phyloP scores from a whole-genome alignment of 2,113 vertebrate genomes.

The Salvator merianae region DNA sequence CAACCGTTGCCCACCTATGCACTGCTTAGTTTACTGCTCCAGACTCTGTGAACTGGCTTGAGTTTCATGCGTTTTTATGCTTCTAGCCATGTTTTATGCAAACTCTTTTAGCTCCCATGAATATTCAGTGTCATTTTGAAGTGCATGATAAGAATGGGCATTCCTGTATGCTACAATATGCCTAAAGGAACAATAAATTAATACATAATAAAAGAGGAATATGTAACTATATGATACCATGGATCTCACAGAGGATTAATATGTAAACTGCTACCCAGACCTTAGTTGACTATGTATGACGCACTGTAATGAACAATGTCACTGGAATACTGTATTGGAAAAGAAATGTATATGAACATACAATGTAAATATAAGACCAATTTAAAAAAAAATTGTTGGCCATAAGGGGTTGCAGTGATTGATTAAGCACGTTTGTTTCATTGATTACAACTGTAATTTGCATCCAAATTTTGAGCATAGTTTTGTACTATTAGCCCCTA shows the following conservation, averaged over 20 bases:
- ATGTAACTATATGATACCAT: no score
- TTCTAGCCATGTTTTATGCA: neutral
- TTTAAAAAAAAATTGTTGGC: no score
- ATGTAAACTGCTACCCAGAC: no score
- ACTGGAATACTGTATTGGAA: no score
- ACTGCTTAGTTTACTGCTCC: neutral
- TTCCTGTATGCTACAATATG: neutral
- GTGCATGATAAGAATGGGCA: neutral
- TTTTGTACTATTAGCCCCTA: conserved; percentile 40
- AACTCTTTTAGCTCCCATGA: neutral
- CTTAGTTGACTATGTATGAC: no score
- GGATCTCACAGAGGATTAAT: no score
- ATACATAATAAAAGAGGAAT: no score
- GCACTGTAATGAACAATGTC: no score
- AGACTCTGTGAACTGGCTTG: neutral
- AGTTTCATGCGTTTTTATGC: neutral
- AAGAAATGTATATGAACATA: no score
- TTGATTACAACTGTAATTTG: conserved; percentile 49
- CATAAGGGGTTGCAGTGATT: neutral
- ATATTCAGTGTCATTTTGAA: neutral
- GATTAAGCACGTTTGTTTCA: conserved; percentile 41
- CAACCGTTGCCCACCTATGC: neutral
- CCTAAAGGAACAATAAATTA: neutral
- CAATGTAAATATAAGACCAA: no score
- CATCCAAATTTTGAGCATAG: conserved; percentile 48